A percentile compares a stretch with the other conserved stretches of the same genome.
Conservation (phyloP, 2,113 vertebrate genomes). For the Peucedramus taeniatus region DNA sequence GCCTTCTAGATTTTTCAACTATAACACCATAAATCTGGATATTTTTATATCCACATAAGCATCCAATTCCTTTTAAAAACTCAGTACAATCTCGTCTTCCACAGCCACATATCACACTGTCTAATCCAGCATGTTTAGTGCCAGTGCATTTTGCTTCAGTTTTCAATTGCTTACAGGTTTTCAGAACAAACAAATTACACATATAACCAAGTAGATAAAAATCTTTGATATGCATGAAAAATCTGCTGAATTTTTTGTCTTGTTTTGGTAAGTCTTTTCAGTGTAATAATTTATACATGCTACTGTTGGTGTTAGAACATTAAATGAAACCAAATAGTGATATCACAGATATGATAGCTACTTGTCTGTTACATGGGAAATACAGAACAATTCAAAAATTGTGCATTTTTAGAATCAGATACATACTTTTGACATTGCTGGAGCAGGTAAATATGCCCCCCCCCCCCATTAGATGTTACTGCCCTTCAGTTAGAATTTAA, state of each 20-base stretch:
- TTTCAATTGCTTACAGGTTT: neutral
- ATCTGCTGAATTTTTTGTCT: neutral
- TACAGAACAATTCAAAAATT: neutral
- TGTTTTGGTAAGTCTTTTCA: neutral
- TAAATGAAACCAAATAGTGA: neutral
- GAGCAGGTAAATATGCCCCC: neutral
- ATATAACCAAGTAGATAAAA: neutral
- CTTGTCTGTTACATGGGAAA: neutral
- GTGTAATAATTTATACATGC: neutral
- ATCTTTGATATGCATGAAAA: neutral
- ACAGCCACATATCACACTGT: neutral
- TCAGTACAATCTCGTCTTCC: neutral
- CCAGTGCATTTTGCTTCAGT: neutral
- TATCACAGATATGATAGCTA: neutral
- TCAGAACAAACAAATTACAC: neutral
- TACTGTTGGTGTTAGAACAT: neutral
- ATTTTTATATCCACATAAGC: neutral
- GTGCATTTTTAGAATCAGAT: neutral
- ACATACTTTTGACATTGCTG: neutral
- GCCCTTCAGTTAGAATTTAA: neutral
- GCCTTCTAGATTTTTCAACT: neutral
- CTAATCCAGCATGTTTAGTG: neutral
- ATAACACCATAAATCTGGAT: neutral
- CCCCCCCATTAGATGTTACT: neutral
- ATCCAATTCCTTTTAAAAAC: neutral